Evolutionary conservation across 23 tunicate genomes (phyloP).

Genomic region (Trididemnum clinides): DNA sequence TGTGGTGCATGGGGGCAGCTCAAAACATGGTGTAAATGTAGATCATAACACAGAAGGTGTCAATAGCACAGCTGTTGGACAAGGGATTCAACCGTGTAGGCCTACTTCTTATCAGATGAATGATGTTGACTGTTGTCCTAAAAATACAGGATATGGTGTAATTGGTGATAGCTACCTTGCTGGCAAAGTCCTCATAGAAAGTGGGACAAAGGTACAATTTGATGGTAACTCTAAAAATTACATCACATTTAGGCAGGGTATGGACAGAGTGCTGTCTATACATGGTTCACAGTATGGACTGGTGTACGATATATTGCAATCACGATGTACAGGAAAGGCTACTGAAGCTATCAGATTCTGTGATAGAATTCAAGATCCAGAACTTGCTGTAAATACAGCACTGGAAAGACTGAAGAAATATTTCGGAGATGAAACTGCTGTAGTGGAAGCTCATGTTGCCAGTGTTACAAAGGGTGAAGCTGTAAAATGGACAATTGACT

Average conservation of each 20-base stretch:
- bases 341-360: conserved; percentile 18
- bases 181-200: conserved; percentile 1
- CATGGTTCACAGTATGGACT: neutral
- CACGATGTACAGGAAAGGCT: conserved; percentile 20
- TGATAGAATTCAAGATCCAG: neutral
- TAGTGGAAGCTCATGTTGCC: neutral
- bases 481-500: neutral
- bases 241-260: conserved; percentile 1
- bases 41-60: too few relatives aligned
- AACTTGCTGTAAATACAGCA: conserved; percentile 9
- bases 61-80: too few relatives aligned
- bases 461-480: neutral
- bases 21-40: too few relatives aligned
- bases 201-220: conserved; percentile 3
- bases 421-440: neutral
- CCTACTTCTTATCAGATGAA: too few relatives aligned
- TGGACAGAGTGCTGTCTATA: neutral
- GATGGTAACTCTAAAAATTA: neutral
- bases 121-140: too few relatives aligned
- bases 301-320: neutral
- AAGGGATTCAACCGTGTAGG: too few relatives aligned
- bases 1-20: too few relatives aligned
- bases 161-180: conserved; percentile 21
- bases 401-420: neutral
- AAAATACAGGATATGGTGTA: too few relatives aligned